These are phyloP conservation scores for Poecilia latipinna DNA, from an alignment of 2,113 vertebrate genomes.

Conservation along the genomic window DNA sequence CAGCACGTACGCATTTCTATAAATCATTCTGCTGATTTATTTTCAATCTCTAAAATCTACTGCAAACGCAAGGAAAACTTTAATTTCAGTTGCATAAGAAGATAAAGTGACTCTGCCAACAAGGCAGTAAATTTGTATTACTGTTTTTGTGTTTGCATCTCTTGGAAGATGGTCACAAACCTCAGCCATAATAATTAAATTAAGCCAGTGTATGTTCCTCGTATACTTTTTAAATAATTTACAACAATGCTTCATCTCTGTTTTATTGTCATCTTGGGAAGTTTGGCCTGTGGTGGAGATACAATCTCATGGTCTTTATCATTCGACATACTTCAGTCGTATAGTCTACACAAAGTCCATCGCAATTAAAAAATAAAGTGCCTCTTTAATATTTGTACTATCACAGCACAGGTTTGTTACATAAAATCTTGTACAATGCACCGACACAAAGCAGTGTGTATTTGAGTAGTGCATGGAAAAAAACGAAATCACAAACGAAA, in stretches of 20 bases:
- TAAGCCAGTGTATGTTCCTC: neutral
- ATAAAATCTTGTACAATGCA: too few species aligned
- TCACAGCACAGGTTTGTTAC: too few species aligned
- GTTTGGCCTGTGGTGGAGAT: constrained; percentile 23
- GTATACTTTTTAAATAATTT: neutral
- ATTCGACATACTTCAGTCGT: constrained; percentile 24
- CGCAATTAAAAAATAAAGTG: neutral
- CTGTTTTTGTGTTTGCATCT: neutral
- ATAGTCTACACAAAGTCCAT: constrained; percentile 15
- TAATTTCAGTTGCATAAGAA: neutral
- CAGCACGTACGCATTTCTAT: constrained; percentile 12
- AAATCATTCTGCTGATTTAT: neutral
- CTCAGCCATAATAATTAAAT: neutral
- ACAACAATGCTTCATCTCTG: neutral
- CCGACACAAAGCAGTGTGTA: too few species aligned
- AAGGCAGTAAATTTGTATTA: neutral
- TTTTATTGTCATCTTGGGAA: constrained; percentile 8
- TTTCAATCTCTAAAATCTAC: constrained; percentile 25
- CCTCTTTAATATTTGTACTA: too few species aligned
- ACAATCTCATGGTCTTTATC: constrained; percentile 5
- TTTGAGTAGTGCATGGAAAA: too few species aligned
- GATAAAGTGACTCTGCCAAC: constrained; percentile 1
- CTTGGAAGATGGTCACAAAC: neutral
- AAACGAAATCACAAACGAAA: too few species aligned
- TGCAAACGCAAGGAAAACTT: neutral